Base-by-base conservation (phyloP, 1,140 invertebrate species). In the Carcinoscorpius rotundicauda region DNA sequence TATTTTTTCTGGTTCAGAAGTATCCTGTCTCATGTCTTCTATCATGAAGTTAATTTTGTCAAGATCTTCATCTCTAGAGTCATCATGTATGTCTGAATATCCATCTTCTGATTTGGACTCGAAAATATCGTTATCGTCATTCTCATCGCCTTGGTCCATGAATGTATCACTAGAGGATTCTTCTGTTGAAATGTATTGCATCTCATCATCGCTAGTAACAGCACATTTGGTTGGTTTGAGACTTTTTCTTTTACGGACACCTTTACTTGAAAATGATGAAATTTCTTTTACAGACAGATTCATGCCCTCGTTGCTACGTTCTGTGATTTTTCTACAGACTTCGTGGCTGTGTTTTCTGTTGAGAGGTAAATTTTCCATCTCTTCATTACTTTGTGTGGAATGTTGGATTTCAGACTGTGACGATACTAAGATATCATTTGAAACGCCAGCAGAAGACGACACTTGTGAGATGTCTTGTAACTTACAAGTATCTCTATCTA, bases 141-240 rank as follows among this genome's bases (percentile, higher is more conserved):
- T 68, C 58, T 70, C 65, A 51, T 74, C 70, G 55, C 61, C 62
- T 59, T 69, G 65, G 72, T 74, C 57, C 5, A 72, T 64, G 52
- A 65, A 72, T 10, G 71, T 72, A 55, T 71, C 71, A 58, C 71
- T 72, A 29, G 70, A 70, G 3, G 70, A 66, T 55, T 68, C 71
- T 51, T 71, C 68, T 3, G 66, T 66, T n/a, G 67, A 64, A 53
- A 66, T 56, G 50, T 70, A 69, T 49, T 70, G 63, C 48, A 72
- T 53, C 8, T 71, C 70, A 52, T 72, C 71, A 52, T 72, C 71
- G 58, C 71, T 64, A 80, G 82, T 66, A 4, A 70, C 64, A 52
- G 77, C 76, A 74, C 87, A 90, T 64, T 91, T 82, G 1, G 88
- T 93, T 0, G 93, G 93, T 76, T 95, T 93, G 71, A 91, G 86